These are phyloP conservation scores for Macrobrachium rosenbergii DNA, from an alignment of 1,140 invertebrate species.

Conservation along the genomic window DNA sequence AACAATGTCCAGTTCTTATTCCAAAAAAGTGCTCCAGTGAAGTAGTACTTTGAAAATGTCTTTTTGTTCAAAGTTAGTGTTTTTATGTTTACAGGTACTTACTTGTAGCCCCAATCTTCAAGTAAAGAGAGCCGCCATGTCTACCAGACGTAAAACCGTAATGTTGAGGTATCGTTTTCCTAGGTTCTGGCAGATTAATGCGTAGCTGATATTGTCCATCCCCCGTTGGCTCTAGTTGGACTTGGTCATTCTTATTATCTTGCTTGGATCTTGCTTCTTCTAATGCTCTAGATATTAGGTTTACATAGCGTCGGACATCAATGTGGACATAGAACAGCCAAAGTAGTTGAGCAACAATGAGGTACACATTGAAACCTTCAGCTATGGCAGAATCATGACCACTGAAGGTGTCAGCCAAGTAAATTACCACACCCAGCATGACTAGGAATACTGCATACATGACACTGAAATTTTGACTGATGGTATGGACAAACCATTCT, in stretches of 20 bases:
- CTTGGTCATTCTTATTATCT: conserved; percentile 69
- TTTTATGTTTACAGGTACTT: conserved; percentile 59
- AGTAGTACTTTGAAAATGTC: too few relatives aligned
- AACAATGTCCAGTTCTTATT: too few relatives aligned
- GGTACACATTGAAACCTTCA: conserved; percentile 77
- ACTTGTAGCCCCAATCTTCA: conserved; percentile 82
- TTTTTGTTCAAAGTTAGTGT: too few relatives aligned
- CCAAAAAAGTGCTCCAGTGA: too few relatives aligned
- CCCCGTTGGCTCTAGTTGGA: conserved; percentile 73
- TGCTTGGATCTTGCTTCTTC: conserved; percentile 64
- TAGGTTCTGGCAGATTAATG: conserved; percentile 62
- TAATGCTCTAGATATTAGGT: conserved; percentile 68
- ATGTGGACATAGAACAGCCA: conserved; percentile 76
- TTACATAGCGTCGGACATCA: conserved; percentile 76
- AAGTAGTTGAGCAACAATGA: conserved; percentile 74
- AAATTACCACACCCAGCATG: conserved; percentile 77
- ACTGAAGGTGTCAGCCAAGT: conserved; percentile 75
- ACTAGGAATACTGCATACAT: conserved; percentile 79
- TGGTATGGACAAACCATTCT: conserved; percentile 54
- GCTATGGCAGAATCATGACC: conserved; percentile 71
- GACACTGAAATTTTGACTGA: conserved; percentile 70
- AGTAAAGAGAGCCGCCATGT: conserved; percentile 81
- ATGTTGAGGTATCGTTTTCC: conserved; percentile 61
- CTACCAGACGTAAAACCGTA: conserved; percentile 71
- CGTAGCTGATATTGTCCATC: conserved; percentile 65